Evolutionary conservation across 2,888 invertebrate genomes (phyloP), one percentile per base, ranked within the genome.

Genomic region (Phaedon cochleariae): DNA sequence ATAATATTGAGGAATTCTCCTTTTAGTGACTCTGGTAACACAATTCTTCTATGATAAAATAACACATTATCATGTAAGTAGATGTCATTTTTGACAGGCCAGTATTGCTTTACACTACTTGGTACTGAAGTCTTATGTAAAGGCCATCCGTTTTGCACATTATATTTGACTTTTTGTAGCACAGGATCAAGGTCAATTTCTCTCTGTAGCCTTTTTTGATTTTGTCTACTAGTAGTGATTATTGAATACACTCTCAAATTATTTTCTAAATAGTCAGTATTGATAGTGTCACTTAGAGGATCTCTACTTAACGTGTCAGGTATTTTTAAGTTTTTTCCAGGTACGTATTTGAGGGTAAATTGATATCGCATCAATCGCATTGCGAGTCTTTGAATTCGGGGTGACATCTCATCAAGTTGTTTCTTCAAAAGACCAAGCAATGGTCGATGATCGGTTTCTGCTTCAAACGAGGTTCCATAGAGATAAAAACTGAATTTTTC

Each of bases 341-440:
- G 70, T 29, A 73, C 64, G 58, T 67, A 72, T 31, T 18, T 60
- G 10, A 74, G 51, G 12, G 45, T 53, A 52, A 68, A 70, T 12
- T 52, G 41, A 58, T 66, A 73, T 58, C 65, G 61, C 20, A 72
- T 26, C n/a, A 72, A 37, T 51, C 62, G 57, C 17, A 73, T 48
- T 34, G 60, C 64, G 31, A 70, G 63, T 45, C 70, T 49, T 60
- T 74, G 7, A 51, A 51, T 51, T 21, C 51, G 6, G 46, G 17
- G 46, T 7, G 46, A 46, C 46, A 46, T 46, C 2, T 46, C 46
- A 46, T 46, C 46, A 46, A 46, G 46, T 46, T 46, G 46, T 46
- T 46, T 17, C 5, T 46, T 34, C 10, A 10, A 34, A 34, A 7
- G 34, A 34, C 34, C 34, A 2, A 34, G 34, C 10, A 34, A 34